Evolutionary conservation across 2,113 vertebrate species (phyloP), one percentile per base, ranked within the genome.

Genomic region (Anhinga anhinga): DNA sequence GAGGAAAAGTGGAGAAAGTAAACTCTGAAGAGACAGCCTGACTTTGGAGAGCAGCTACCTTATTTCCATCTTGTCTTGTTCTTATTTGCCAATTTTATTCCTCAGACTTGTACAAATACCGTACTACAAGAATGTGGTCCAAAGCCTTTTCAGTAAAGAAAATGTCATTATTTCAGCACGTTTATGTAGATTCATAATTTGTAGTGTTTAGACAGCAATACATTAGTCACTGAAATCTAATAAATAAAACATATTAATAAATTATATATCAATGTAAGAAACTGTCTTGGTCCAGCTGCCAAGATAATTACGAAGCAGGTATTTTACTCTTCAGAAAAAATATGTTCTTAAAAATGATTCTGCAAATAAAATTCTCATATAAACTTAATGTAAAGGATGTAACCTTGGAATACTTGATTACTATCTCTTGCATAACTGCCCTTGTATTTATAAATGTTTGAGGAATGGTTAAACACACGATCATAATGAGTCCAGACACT

Each of bases 221-320:
- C 26, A 86, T 63, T 86, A 67, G 20, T 34, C 53, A 81, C 19
- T 44, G 66, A 86, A 95, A 86, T 92, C 58, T 92, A 90, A 83
- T 86, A 90, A 92, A 93, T 92, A 86, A 95, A 95, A 83, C 30
- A 66, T 73, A 94, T 52, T 50, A 92, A 93, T 95, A 86, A 95
- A 94, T 96, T 93, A 95, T 78, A 13, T 81, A 88, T 78, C 88
- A 90, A 38, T 38, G 71, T 52, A 92, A 85, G 45, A 73, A 96
- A 29, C 62, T 81, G 72, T 32, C 52, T 71, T 56, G 27, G 59
- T 69, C 47, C 72, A 65, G 73, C 83, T 95, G 94, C 55, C 34
- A 90, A 34, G n/a, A 9, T 40, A 86, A 74, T 44, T 44, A n/a
- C 3, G 23, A 92, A 74, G 30, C 15, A 93, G 32, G 45, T 81